phyloP scores from a whole-genome alignment of 2,888 invertebrate genomes.

The Aporophyla lueneburgensis region DNA sequence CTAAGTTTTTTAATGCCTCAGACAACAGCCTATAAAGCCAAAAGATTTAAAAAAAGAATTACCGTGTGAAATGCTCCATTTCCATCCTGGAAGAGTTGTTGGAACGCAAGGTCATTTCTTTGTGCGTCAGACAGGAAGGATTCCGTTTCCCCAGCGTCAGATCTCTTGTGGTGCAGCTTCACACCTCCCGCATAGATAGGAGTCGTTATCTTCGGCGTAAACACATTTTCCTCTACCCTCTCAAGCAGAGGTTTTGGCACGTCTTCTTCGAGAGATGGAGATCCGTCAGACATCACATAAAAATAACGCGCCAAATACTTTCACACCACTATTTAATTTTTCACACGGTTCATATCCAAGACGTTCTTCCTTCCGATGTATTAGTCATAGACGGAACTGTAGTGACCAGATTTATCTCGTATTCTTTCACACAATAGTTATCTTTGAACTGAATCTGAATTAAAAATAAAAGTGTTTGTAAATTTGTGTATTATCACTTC shows the following conservation, averaged over 20 bases:
- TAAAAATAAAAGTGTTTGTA: not conserved
- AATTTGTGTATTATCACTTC: slow-evolving; percentile 18
- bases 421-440: slow-evolving; percentile 43
- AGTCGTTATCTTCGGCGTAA: slow-evolving; percentile 86
- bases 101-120: slow-evolving; percentile 86
- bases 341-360: slow-evolving; percentile 57
- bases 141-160: slow-evolving; percentile 84
- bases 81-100: slow-evolving; percentile 86
- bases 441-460: slow-evolving; percentile 21
- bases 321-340: slow-evolving; percentile 56
- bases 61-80: slow-evolving; percentile 83
- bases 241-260: slow-evolving; percentile 85
- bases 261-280: slow-evolving; percentile 89
- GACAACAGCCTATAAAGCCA: not conserved
- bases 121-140: slow-evolving; percentile 85
- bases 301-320: slow-evolving; percentile 53
- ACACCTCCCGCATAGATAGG: slow-evolving; percentile 86
- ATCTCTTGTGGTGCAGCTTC: slow-evolving; percentile 83
- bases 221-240: slow-evolving; percentile 86
- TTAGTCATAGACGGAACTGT: slow-evolving; percentile 68
- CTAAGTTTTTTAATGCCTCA: not conserved
- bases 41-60: slow-evolving; percentile 55
- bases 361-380: slow-evolving; percentile 52
- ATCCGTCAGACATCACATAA: slow-evolving; percentile 90
- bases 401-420: slow-evolving; percentile 57